These are phyloP conservation scores for Hydropotes inermis DNA, from an alignment of 2,113 vertebrate species.

Conservation along the genomic window DNA sequence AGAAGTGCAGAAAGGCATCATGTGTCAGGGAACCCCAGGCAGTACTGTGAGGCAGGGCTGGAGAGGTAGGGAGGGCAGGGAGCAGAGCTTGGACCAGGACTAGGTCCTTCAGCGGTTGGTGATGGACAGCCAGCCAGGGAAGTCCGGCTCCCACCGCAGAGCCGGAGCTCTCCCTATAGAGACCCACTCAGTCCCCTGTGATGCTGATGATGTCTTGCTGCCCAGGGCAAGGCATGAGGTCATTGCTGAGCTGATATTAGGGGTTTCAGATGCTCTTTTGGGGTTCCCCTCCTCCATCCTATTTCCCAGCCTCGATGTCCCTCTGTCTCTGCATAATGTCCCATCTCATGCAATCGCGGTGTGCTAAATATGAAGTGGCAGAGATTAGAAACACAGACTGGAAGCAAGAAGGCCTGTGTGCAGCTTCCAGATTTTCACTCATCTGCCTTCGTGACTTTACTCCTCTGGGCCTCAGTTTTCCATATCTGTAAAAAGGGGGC, in stretches of 20 bases:
- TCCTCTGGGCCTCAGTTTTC: neutral
- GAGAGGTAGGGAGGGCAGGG: neutral
- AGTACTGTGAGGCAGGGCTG: neutral
- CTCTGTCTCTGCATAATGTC: neutral
- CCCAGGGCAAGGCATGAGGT: neutral
- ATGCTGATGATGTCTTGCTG: accelerated
- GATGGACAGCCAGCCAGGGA: neutral
- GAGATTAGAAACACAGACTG: neutral
- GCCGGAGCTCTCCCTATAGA: neutral
- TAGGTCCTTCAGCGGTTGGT: neutral
- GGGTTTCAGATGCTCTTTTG: neutral
- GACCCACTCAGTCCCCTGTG: neutral
- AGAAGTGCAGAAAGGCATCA: neutral
- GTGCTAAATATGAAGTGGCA: neutral
- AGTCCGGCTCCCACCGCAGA: neutral
- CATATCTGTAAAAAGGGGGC: neutral
- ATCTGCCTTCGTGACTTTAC: too few species aligned
- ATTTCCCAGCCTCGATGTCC: neutral
- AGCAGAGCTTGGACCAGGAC: neutral
- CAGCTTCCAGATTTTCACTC: neutral
- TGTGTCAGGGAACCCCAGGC: neutral
- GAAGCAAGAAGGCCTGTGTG: neutral
- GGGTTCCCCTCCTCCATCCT: neutral
- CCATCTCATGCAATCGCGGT: neutral
- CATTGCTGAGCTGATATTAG: neutral